A percentile compares a stretch with the other conserved stretches of the same genome.
phyloP scores from a whole-genome alignment of 2,113 vertebrate species.

The Oenanthe oenanthe region DNA sequence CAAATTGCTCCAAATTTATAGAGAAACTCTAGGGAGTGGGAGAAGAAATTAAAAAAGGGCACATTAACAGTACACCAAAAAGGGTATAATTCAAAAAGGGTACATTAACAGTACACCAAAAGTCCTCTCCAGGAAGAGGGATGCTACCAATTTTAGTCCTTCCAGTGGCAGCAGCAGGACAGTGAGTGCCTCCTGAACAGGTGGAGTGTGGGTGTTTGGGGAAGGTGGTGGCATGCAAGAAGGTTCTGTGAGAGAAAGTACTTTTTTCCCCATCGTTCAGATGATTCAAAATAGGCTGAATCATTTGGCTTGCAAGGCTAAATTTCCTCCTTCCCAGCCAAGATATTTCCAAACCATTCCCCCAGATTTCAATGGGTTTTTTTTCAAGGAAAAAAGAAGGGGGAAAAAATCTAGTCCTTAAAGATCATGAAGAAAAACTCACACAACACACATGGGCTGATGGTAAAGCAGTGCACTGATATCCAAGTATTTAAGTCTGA shows the following conservation, averaged over 20 bases:
- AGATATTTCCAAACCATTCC: background rate
- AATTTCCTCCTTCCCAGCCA: background rate
- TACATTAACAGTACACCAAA: background rate
- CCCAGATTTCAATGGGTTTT: background rate
- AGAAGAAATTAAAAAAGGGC: background rate
- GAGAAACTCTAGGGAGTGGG: background rate
- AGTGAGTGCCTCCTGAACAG: background rate
- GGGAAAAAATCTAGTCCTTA: background rate
- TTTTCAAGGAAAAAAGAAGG: background rate
- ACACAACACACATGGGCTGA: background rate
- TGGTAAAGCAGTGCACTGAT: background rate
- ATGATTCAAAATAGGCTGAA: slow-evolving; percentile 34
- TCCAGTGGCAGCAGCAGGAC: slow-evolving; percentile 11
- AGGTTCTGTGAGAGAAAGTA: background rate
- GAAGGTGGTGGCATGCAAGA: background rate
- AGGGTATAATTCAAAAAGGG: background rate
- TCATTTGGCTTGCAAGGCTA: slow-evolving; percentile 7
- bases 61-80: background rate
- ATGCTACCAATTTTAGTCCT: slow-evolving; percentile 35
- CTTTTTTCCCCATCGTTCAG: background rate
- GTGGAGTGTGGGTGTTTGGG: slow-evolving; percentile 46
- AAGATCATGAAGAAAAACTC: background rate
- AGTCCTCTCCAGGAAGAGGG: background rate
- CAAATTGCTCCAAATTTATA: background rate
- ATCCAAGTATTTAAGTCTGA: background rate